Evolutionary conservation across 2,888 invertebrate species (phyloP).

Genomic region (Neuroscelio doddi): DNA sequence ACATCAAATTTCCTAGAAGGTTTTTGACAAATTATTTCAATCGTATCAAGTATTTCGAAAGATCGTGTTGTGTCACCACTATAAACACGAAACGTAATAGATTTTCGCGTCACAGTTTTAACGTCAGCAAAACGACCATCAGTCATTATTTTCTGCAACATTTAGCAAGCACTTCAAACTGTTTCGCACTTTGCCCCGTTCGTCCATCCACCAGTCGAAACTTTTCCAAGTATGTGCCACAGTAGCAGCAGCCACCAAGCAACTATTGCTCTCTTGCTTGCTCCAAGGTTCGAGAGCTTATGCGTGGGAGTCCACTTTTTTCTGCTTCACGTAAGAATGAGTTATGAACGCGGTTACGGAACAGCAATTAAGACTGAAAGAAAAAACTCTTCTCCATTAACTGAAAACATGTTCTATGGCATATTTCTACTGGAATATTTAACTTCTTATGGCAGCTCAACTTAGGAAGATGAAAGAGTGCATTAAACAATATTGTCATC

Average conservation of each 20-base stretch:
- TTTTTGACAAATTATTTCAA: no score
- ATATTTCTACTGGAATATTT: constrained; percentile 28
- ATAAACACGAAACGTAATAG: constrained; percentile 52
- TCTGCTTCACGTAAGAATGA: constrained; percentile 49
- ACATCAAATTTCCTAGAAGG: no score
- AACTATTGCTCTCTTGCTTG: constrained; percentile 27
- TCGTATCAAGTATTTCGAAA: no score
- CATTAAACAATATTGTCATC: constrained; percentile 12
- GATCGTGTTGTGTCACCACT: constrained; percentile 18
- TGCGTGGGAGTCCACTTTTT: constrained; percentile 25
- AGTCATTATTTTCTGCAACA: constrained; percentile 72
- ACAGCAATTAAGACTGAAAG: constrained; percentile 58
- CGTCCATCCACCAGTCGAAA: constrained; percentile 58
- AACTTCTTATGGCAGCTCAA: constrained; percentile 19
- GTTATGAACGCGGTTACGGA: constrained; percentile 61
- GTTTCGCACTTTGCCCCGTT: constrained; percentile 66
- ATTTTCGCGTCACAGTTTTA: constrained; percentile 43
- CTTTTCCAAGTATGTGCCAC: constrained; percentile 70
- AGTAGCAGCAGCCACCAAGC: constrained; percentile 46
- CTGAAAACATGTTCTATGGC: constrained; percentile 27
- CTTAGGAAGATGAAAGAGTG: constrained; percentile 31
- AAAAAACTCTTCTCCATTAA: constrained; percentile 35
- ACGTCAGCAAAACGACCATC: constrained; percentile 60
- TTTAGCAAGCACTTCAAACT: constrained; percentile 70
- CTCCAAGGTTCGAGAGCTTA: background rate